phyloP scores from a whole-genome alignment of 2,797 vertebrate genomes.

The Platyrinchus mystaceus region DNA sequence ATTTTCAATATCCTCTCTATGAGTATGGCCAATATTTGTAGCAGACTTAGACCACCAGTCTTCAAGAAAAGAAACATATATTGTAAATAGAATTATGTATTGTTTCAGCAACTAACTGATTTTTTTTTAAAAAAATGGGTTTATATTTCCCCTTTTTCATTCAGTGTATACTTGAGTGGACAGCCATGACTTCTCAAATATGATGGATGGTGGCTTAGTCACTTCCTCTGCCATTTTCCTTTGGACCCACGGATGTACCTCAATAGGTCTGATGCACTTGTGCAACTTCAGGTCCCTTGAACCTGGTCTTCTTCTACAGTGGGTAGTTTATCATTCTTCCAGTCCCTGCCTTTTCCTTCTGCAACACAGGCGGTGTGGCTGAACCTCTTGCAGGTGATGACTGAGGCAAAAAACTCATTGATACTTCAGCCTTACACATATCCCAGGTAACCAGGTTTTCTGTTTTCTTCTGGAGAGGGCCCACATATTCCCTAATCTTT shows the following conservation, averaged over 20 bases:
- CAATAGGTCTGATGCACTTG: not conserved
- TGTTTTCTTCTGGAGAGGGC: not conserved
- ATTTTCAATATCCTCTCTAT: not conserved
- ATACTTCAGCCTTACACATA: not conserved
- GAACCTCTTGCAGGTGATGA: not conserved
- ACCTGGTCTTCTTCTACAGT: not conserved
- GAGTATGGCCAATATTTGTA: not conserved
- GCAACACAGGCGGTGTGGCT: not conserved
- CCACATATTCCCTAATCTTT: not conserved
- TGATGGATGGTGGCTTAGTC: not conserved
- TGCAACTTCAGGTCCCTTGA: not conserved
- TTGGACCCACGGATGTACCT: not conserved
- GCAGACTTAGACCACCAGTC: accelerated
- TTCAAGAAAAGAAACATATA: not conserved
- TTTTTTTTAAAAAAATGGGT: not conserved
- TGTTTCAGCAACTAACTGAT: not conserved
- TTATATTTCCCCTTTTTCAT: not conserved
- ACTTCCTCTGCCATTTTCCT: not conserved
- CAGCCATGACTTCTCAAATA: not conserved
- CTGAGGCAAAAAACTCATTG: not conserved
- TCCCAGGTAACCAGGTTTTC: not conserved
- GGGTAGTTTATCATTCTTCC: not conserved
- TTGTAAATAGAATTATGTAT: not conserved
- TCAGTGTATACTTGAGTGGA: not conserved
- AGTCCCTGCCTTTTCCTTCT: not conserved